Conservation (phyloP, 2,888 invertebrate genomes). For the Idaea aversata region DNA sequence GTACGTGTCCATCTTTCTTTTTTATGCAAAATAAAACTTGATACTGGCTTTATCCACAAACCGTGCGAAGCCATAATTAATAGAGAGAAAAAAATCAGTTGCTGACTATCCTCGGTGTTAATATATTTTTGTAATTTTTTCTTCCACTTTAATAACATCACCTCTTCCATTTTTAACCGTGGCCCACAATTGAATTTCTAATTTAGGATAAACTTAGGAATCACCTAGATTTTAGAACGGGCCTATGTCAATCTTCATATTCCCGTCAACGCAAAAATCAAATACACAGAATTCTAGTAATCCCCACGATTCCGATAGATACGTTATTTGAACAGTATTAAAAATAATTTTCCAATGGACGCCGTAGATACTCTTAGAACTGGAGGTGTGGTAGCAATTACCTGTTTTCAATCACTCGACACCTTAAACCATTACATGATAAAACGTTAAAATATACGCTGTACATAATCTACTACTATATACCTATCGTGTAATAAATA, state of each 20-base stretch:
- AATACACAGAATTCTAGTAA: not conserved
- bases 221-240: constrained; percentile 5
- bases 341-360: constrained; percentile 1
- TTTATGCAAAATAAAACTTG: not conserved
- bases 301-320: not conserved
- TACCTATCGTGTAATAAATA: not conserved
- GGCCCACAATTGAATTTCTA: no score
- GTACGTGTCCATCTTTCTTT: not conserved
- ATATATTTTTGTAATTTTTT: no score
- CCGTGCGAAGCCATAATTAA: no score
- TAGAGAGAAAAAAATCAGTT: no score
- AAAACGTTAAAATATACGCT: constrained; percentile 4
- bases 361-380: constrained; percentile 6
- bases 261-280: not conserved
- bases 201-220: not conserved
- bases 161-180: no score
- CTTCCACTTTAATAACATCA: no score
- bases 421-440: not conserved
- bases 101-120: no score
- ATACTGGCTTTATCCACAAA: not conserved
- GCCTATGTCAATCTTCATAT: constrained; percentile 1
- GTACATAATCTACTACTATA: not conserved
- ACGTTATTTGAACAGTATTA: not conserved
- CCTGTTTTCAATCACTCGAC: constrained; percentile 17
- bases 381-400: constrained; percentile 15